A percentile compares a stretch with the other conserved stretches of the same genome.
phyloP scores from a whole-genome alignment of 2,888 invertebrate genomes.

The Laspeyria flexula region DNA sequence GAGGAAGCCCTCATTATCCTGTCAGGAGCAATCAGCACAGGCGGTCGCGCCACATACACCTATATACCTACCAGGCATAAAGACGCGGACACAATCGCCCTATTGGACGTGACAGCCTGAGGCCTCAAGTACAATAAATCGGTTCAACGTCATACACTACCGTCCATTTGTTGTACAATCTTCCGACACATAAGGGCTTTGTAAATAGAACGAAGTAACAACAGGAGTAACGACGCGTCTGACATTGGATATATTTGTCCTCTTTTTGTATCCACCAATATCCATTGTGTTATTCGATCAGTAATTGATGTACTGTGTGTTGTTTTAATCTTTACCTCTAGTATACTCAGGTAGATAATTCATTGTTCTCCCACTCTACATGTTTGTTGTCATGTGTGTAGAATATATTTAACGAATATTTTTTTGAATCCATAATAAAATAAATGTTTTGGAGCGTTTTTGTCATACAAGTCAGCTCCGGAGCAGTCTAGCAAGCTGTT shows the following conservation, averaged over 20 bases:
- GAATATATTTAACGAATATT: too few relatives aligned
- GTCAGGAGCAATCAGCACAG: conserved; percentile 80
- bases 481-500: not conserved
- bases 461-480: too few relatives aligned
- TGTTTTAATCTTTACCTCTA: too few relatives aligned
- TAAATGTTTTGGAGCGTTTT: too few relatives aligned
- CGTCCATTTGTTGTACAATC: conserved; percentile 26
- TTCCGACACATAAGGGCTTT: conserved; percentile 23
- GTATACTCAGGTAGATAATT: too few relatives aligned
- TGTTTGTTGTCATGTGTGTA: too few relatives aligned
- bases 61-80: conserved; percentile 53
- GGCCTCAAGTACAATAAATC: conserved; percentile 39
- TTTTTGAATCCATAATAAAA: too few relatives aligned
- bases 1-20: conserved; percentile 84
- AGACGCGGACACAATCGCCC: conserved; percentile 54
- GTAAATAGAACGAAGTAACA: not conserved
- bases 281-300: too few relatives aligned
- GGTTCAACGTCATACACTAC: conserved; percentile 34
- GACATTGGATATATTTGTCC: not conserved
- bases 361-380: too few relatives aligned
- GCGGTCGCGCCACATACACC: conserved; percentile 55
- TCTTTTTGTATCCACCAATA: not conserved
- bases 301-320: too few relatives aligned
- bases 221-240: not conserved
- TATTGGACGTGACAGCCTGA: conserved; percentile 42